Base-by-base conservation (phyloP, 2,888 invertebrate species). In the Andrena trimmerana region DNA sequence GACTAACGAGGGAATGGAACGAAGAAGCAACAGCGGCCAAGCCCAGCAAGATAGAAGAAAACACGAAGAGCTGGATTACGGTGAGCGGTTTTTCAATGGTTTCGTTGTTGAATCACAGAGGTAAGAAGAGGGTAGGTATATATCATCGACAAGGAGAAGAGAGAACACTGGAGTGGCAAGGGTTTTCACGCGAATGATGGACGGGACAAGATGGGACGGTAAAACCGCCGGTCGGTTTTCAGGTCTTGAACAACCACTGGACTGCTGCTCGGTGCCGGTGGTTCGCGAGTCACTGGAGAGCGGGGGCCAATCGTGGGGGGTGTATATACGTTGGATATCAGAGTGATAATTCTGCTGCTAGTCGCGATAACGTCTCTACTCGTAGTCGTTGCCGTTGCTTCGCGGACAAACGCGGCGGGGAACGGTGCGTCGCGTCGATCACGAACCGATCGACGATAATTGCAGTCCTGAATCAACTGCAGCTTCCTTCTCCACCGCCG, bases 271-370 rank as follows among this genome's bases (percentile, higher is more conserved):
- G 88, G 89, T 88, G 86, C 75, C 91, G 92, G 87, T 91, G 90
- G 92, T 92, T 89, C 91, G 92, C 92, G 91, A 91, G 87, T 89
- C 85, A 92, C 91, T 92, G 92, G 90, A 90, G 90, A 88, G 89
- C 91, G 81, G 86, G 88, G 88, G 81, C 88, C 89, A 89, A 72
- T 86, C 80, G 90, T 88, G 86, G 88, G 88, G 90, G 86, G 90
- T 91, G 91, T 91, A 92, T 92, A 92, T 91, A 91, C 86, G 90
- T 90, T 89, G 91, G 90, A 91, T 92, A 92, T 92, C 91, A 89
- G 90, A 91, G 89, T 92, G 92, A 92, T 92, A 92, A 92, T 90
- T 87, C 86, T 85, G 87, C 86, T 90, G 90, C 89, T 89, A 81
- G 73, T 83, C 63, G 87, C 90, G 92, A 92, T 92, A 92, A 92